These are phyloP conservation scores for Gorsachius goisagi DNA, from an alignment of 2,113 vertebrate genomes.

Conservation along the genomic window DNA sequence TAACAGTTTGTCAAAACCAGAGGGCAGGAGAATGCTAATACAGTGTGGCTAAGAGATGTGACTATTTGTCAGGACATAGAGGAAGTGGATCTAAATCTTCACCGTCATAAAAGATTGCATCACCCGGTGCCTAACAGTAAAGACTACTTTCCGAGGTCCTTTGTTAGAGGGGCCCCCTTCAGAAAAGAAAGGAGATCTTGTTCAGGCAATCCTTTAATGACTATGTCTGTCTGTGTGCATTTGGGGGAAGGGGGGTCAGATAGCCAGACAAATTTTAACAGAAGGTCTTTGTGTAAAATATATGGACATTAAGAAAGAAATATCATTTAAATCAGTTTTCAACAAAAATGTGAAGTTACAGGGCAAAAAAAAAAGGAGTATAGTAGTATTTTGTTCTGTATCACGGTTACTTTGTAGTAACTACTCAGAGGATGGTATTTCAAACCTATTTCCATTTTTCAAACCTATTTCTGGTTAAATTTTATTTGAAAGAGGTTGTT, in stretches of 20 bases:
- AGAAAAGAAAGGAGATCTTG: slow-evolving; percentile 57
- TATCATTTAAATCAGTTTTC: background rate
- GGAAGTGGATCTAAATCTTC: background rate
- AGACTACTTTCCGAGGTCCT: background rate
- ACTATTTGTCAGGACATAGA: background rate
- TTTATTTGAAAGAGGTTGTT: background rate
- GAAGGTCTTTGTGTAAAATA: slow-evolving; percentile 54
- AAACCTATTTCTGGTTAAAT: background rate
- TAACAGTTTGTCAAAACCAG: background rate
- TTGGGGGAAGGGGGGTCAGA: background rate
- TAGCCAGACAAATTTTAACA: slow-evolving; percentile 49
- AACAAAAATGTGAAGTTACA: background rate
- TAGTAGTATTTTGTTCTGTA: background rate
- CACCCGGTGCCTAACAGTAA: background rate
- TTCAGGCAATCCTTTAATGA: slow-evolving; percentile 52
- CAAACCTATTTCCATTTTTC: background rate
- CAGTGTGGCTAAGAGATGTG: background rate
- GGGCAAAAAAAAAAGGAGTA: background rate
- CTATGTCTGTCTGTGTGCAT: slow-evolving; percentile 5
- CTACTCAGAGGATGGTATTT: background rate
- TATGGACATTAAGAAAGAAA: background rate
- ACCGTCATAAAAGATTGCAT: background rate
- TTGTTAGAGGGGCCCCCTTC: background rate
- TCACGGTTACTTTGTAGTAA: background rate
- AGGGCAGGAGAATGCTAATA: background rate